A percentile compares a stretch with the other conserved stretches of the same genome.
phyloP scores from a whole-genome alignment of 2,888 invertebrate species.

The Lycocerus yunnanus region DNA sequence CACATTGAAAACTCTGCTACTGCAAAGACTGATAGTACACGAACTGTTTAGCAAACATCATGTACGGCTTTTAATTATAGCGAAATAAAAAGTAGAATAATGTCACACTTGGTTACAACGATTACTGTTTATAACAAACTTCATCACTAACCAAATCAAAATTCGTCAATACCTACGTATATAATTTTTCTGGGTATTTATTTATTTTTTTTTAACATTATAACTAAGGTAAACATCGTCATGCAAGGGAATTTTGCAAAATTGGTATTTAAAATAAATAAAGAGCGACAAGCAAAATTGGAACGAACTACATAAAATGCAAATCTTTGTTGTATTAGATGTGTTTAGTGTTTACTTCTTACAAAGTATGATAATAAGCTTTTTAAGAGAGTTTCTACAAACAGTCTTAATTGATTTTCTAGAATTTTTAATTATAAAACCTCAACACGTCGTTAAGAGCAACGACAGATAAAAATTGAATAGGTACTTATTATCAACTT shows the following conservation, averaged over 20 bases:
- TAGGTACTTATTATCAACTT: background rate
- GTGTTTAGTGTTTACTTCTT: background rate
- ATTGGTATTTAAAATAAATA: background rate
- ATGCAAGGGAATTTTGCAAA: background rate
- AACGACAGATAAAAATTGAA: background rate
- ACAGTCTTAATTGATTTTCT: background rate
- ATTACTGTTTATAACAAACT: background rate
- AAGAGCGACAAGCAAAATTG: background rate
- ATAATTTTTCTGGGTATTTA: background rate
- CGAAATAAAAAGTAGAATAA: background rate
- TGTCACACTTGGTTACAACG: background rate
- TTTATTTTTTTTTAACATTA: background rate
- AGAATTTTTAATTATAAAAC: background rate
- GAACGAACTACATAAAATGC: background rate
- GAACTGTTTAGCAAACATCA: background rate
- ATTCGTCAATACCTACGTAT: background rate
- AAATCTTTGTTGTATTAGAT: background rate
- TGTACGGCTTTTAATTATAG: background rate
- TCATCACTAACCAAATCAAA: background rate
- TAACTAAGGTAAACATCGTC: background rate
- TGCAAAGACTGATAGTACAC: conserved; percentile 2
- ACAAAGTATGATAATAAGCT: background rate
- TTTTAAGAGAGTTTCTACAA: background rate
- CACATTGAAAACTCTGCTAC: conserved; percentile 1
- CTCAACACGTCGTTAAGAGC: background rate